Conservation (phyloP, 2,113 vertebrate species). For the Siphamia tubifer region DNA sequence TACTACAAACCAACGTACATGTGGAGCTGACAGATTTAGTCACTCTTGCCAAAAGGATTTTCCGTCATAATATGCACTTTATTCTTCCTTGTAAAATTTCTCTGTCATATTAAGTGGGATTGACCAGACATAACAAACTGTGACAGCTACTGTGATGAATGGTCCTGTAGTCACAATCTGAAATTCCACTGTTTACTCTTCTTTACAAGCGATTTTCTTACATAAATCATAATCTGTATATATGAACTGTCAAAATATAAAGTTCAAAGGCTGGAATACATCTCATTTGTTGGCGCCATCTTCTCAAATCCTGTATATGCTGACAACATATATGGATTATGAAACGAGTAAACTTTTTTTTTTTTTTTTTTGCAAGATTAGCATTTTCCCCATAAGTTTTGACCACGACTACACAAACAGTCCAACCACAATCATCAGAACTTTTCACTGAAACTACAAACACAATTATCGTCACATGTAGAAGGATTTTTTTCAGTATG, state of each 20-base stretch:
- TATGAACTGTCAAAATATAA: constrained; percentile 48
- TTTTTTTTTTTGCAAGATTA: not conserved
- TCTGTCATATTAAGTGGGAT: constrained; percentile 47
- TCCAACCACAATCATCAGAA: not conserved
- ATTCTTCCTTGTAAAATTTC: constrained; percentile 54
- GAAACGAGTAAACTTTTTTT: not conserved
- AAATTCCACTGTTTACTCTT: constrained; percentile 61
- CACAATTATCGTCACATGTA: not conserved
- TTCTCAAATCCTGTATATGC: constrained; percentile 12
- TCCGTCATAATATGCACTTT: constrained; percentile 47
- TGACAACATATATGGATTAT: constrained; percentile 27
- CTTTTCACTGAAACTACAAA: constrained; percentile 8
- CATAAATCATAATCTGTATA: constrained; percentile 67
- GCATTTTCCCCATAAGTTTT: not conserved
- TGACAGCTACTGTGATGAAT: constrained; percentile 65
- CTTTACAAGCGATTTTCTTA: constrained; percentile 39
- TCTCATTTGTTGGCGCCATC: constrained; percentile 6
- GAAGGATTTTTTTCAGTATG: not conserved
- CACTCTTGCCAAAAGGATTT: constrained; percentile 34
- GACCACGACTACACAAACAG: constrained; percentile 9
- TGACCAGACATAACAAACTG: constrained; percentile 55
- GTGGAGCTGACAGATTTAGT: constrained; percentile 54
- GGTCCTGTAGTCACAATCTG: constrained; percentile 35
- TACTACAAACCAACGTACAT: constrained; percentile 41
- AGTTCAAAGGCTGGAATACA: constrained; percentile 5